Evolutionary conservation across 2,113 vertebrate species (phyloP).

Genomic region (Psittacula cyanocephala): DNA sequence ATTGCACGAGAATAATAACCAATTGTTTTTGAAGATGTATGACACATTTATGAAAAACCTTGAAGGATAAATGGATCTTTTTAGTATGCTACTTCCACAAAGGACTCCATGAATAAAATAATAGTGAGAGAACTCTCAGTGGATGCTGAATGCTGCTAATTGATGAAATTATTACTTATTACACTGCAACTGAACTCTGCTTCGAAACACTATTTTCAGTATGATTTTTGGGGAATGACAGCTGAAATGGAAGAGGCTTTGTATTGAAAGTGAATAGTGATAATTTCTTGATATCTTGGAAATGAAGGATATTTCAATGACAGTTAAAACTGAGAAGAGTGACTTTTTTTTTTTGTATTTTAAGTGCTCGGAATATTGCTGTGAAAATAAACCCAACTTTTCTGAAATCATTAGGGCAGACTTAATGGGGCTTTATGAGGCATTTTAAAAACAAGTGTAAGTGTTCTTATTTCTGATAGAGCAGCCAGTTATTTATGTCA

Average conservation of each 20-base stretch:
- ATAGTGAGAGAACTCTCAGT: slow-evolving; percentile 66
- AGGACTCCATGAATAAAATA: slow-evolving; percentile 69
- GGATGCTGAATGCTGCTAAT: slow-evolving; percentile 68
- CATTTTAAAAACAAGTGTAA: background rate
- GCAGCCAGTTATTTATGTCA: slow-evolving; percentile 34
- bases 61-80: slow-evolving; percentile 65
- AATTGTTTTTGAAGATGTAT: slow-evolving; percentile 63
- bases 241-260: slow-evolving; percentile 64
- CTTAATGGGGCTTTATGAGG: slow-evolving; percentile 22
- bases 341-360: background rate
- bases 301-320: slow-evolving; percentile 53
- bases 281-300: slow-evolving; percentile 69
- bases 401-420: slow-evolving; percentile 23
- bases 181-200: slow-evolving; percentile 54
- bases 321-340: slow-evolving; percentile 50
- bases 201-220: slow-evolving; percentile 67
- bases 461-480: slow-evolving; percentile 34
- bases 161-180: slow-evolving; percentile 72
- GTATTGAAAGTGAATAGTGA: slow-evolving; percentile 63
- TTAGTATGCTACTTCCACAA: slow-evolving; percentile 64
- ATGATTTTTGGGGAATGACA: slow-evolving; percentile 65
- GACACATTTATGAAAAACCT: slow-evolving; percentile 62
- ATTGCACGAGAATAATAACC: slow-evolving; percentile 59
- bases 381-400: slow-evolving; percentile 34
- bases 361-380: slow-evolving; percentile 5